These are phyloP conservation scores for Bradysia coprophila DNA, from an alignment of 1,140 invertebrate genomes.

Conservation along the genomic window DNA sequence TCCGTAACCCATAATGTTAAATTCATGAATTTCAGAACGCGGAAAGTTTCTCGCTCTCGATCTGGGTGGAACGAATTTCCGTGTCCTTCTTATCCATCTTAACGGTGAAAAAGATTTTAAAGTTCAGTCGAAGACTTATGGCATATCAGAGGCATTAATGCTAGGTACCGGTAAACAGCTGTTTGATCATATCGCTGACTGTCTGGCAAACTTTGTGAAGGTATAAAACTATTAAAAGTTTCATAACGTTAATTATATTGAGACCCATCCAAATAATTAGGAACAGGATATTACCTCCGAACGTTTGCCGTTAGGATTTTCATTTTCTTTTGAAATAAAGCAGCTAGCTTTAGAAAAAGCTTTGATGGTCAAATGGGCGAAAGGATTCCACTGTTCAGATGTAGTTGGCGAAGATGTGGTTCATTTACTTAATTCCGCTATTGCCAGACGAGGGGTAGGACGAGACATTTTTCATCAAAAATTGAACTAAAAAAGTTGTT, in stretches of 20 bases:
- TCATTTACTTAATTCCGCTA: conserved; percentile 67
- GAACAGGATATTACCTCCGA: conserved; percentile 58
- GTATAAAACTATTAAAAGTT: too few relatives aligned
- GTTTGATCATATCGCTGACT: conserved; percentile 98
- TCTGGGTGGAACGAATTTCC: conserved; percentile 96
- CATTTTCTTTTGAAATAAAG: conserved; percentile 92
- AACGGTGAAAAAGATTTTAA: conserved; percentile 63
- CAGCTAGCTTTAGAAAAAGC: conserved; percentile 87
- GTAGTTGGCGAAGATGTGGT: conserved; percentile 87
- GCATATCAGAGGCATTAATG: conserved; percentile 91
- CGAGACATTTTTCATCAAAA: too few relatives aligned
- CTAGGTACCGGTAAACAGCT: conserved; percentile 70
- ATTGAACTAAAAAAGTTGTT: not conserved
- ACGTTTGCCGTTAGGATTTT: conserved; percentile 90
- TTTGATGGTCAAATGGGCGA: conserved; percentile 86
- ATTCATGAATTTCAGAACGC: conserved; percentile 40
- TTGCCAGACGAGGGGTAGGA: conserved; percentile 54
- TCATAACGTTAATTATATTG: too few relatives aligned
- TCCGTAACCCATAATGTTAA: too few relatives aligned
- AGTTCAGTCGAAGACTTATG: conserved; percentile 96
- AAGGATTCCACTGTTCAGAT: conserved; percentile 84
- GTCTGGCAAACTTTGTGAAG: conserved; percentile 85
- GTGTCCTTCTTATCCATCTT: conserved; percentile 84
- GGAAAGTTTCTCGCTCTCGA: conserved; percentile 96
- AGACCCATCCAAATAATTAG: conserved; percentile 14